Base-by-base conservation (phyloP, 2,888 invertebrate species). In the Ormyrus thymus region DNA sequence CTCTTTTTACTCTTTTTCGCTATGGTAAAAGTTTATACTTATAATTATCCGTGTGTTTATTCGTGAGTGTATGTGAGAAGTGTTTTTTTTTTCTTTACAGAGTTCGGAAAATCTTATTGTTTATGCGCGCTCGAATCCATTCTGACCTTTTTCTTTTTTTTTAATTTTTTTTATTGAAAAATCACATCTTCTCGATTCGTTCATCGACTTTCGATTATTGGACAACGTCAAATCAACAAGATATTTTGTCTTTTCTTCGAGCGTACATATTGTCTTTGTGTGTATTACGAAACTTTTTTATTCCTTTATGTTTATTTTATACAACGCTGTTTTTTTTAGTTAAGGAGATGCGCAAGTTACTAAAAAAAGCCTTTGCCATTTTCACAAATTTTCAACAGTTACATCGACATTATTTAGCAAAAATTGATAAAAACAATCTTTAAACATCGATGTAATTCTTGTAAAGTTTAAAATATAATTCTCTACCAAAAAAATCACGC, bases 11-110 rank as follows among this genome's bases (percentile, higher is more conserved):
- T 48, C 53, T 11, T 29, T 13, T 61, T 46, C 50, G 9, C 61
- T 66, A 78, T 68, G 55, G 53, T 68, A 66, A 78, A 72, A 72
- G 71, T 74, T 65, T 64, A 68, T 68, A 56, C 15, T 50, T 75
- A 29, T 29, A 65, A 29, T 48, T 46, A 51, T 53, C 8, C 50
- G 9, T 73, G 48, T 74, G 7, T 51, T 46, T 29, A 29, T 29
- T 29, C 29, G 29, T 29, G 29, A 29, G 29, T 29, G 29, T 29
- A 29, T 29, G 29, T 29, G 29, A 29, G 29, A 29, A 29, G 29
- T 29, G 29, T 29, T 4, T 29, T 29, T n/a, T n/a, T 48, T 59
- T 59, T 53, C 69, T 72, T 78, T 78, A 78, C 77, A 72, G 43
- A 61, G 65, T 64, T 56, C 62, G 48, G 48, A 45, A 45, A 64